Conservation (phyloP, 2,113 vertebrate genomes). For the Cichladusa arquata region DNA sequence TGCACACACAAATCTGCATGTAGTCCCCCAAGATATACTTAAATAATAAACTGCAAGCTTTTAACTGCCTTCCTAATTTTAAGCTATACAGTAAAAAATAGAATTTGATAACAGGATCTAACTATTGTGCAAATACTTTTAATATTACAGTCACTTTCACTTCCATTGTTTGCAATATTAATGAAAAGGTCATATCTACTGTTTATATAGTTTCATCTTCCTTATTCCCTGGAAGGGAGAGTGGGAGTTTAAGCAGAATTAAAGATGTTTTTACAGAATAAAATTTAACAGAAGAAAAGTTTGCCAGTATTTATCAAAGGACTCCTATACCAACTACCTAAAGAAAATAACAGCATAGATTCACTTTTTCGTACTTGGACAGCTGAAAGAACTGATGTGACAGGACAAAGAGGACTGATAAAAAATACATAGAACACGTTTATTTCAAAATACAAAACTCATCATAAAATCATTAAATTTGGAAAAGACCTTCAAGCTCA, state of each 20-base stretch:
- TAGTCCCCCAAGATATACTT: background rate
- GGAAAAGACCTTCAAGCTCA: background rate
- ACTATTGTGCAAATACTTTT: background rate
- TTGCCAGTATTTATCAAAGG: background rate
- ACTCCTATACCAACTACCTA: background rate
- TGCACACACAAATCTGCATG: background rate
- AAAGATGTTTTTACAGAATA: background rate
- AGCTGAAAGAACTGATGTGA: background rate
- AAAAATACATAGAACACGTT: background rate
- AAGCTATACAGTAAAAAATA: background rate
- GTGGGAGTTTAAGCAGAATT: background rate
- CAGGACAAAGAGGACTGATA: background rate
- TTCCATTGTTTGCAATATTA: background rate
- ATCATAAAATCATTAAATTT: background rate
- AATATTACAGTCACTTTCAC: background rate
- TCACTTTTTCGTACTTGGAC: background rate
- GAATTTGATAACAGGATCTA: background rate
- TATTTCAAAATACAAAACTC: background rate
- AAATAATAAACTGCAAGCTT: constrained; percentile 12
- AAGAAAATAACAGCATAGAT: background rate
- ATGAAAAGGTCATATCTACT: background rate
- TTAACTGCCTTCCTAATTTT: background rate
- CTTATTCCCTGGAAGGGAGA: background rate
- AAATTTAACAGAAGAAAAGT: background rate
- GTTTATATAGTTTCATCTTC: background rate